A percentile compares a stretch with the other conserved stretches of the same genome.
Evolutionary conservation across 2,888 invertebrate genomes (phyloP).

Genomic region (Rhorus exstirpatorius): DNA sequence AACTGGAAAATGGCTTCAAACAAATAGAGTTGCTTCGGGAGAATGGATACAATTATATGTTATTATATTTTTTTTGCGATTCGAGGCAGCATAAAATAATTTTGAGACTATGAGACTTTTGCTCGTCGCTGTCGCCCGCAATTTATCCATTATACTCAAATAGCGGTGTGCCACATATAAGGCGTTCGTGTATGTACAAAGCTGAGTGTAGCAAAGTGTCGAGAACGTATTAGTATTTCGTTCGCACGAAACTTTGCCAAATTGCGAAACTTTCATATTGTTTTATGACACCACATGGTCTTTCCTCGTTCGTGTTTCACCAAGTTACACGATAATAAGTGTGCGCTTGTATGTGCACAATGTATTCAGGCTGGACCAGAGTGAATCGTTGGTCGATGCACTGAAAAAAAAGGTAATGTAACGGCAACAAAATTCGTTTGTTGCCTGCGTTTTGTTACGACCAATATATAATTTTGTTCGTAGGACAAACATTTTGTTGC

Average conservation of each 20-base stretch:
- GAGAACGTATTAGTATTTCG: slow-evolving; percentile 4
- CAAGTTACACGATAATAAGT: slow-evolving; percentile 56
- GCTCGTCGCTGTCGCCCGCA: neutral
- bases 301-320: slow-evolving; percentile 7
- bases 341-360: too few species aligned
- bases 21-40: too few species aligned
- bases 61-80: neutral
- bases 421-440: too few species aligned
- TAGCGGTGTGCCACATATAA: neutral
- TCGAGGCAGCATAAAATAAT: neutral
- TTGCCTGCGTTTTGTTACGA: too few species aligned
- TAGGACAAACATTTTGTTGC: too few species aligned
- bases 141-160: neutral
- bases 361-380: slow-evolving; percentile 38
- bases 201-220: slow-evolving; percentile 1
- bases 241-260: slow-evolving; percentile 65
- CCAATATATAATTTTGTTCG: too few species aligned
- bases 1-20: too few species aligned
- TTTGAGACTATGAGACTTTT: neutral
- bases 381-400: slow-evolving; percentile 34
- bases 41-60: neutral
- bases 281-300: slow-evolving; percentile 63
- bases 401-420: too few species aligned
- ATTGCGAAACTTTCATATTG: slow-evolving; percentile 73
- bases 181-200: neutral